Evolutionary conservation across 2,797 vertebrate genomes (phyloP).

Genomic region (Pipistrellus nathusii): DNA sequence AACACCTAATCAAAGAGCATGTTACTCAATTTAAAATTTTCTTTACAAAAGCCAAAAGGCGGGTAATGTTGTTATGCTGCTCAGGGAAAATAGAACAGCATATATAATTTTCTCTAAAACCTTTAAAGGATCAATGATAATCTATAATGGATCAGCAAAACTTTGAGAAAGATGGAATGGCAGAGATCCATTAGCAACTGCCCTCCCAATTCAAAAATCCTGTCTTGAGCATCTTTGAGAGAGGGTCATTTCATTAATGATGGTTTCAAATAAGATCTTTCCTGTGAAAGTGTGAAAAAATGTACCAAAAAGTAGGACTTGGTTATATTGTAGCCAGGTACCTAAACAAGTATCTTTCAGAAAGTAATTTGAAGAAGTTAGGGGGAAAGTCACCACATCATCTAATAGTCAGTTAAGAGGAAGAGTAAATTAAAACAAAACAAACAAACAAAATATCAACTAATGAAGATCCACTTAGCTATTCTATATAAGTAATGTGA

Average conservation of each 20-base stretch:
- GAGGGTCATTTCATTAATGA: not conserved
- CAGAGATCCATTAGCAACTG: not conserved
- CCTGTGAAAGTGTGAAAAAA: not conserved
- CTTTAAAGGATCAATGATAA: not conserved
- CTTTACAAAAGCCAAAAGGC: not conserved
- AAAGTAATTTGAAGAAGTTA: not conserved
- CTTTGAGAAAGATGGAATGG: not conserved
- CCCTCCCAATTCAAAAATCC: conserved; percentile 20
- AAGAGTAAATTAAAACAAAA: not conserved
- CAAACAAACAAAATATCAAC: not conserved
- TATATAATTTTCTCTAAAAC: not conserved
- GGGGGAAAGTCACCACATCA: not conserved
- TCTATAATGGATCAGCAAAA: not conserved
- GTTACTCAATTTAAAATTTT: not conserved
- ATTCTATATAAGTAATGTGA: not conserved
- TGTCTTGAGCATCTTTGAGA: not conserved
- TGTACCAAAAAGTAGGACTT: not conserved
- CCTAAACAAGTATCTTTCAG: not conserved
- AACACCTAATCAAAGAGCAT: not conserved
- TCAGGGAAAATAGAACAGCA: not conserved
- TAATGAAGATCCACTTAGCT: not conserved
- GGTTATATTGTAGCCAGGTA: not conserved
- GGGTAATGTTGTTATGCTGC: not conserved
- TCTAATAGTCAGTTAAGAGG: not conserved
- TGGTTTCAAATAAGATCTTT: not conserved